A percentile compares a stretch with the other conserved stretches of the same genome.
Evolutionary conservation across 2,797 vertebrate genomes (phyloP).

Genomic region (Telmatherina bonti): DNA sequence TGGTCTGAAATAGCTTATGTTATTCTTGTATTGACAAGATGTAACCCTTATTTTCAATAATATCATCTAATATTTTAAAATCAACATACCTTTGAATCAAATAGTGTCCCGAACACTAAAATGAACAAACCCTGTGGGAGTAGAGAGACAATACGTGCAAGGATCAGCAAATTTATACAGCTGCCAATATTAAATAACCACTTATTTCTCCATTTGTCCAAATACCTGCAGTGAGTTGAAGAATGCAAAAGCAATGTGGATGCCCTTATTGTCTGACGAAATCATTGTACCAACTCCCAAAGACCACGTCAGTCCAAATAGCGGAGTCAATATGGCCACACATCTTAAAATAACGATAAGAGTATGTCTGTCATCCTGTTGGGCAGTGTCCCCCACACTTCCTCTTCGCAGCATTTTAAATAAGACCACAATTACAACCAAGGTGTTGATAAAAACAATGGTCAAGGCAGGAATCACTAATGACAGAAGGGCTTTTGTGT

Average conservation of each 20-base stretch:
- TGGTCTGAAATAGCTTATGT: not conserved
- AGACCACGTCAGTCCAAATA: constrained; percentile 93
- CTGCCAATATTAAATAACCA: not conserved
- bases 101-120: constrained; percentile 80
- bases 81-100: constrained; percentile 78
- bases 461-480: constrained; percentile 87
- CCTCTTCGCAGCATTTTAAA: constrained; percentile 89
- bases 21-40: not conserved
- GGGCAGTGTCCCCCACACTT: constrained; percentile 81
- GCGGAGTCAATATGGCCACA: constrained; percentile 88
- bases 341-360: constrained; percentile 88
- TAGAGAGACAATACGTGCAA: constrained; percentile 45
- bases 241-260: constrained; percentile 80
- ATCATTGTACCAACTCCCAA: constrained; percentile 87
- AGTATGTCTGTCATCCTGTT: constrained; percentile 83
- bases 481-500: constrained; percentile 88
- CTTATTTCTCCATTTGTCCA: not conserved
- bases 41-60: not conserved
- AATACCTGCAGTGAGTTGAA: constrained; percentile 84
- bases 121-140: constrained; percentile 80
- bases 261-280: constrained; percentile 37
- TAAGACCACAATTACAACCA: constrained; percentile 86
- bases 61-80: not conserved
- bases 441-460: constrained; percentile 86
- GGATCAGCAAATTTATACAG: not conserved